Evolutionary conservation across 2,797 vertebrate genomes (phyloP).

Genomic region (Oryzias sinensis): DNA sequence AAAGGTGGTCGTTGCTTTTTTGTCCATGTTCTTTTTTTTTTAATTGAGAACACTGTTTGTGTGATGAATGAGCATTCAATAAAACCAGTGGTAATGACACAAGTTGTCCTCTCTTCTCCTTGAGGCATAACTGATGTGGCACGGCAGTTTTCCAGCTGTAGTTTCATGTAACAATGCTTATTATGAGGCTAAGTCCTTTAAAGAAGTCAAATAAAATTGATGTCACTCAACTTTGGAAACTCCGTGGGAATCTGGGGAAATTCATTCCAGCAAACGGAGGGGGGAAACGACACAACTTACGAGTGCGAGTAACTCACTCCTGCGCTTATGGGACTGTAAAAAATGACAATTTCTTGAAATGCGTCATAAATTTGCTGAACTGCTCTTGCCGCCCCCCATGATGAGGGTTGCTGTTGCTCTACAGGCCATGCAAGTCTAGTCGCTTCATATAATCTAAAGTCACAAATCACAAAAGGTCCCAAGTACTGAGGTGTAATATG

Average conservation of each 20-base stretch:
- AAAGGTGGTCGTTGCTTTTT: slow-evolving; percentile 41
- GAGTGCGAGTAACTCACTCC: slow-evolving; percentile 89
- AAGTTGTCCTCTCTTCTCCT: slow-evolving; percentile 75
- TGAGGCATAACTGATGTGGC: slow-evolving; percentile 71
- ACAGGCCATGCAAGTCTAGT: slow-evolving; percentile 82
- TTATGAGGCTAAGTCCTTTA: slow-evolving; percentile 74
- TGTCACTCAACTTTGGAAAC: slow-evolving; percentile 76
- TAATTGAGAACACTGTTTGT: slow-evolving; percentile 66
- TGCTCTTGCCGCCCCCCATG: slow-evolving; percentile 82
- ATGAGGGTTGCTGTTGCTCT: slow-evolving; percentile 86
- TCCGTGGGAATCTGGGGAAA: slow-evolving; percentile 77
- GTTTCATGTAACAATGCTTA: slow-evolving; percentile 76
- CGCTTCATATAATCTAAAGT: slow-evolving; percentile 91
- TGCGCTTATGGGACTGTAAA: slow-evolving; percentile 96
- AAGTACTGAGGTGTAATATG: slow-evolving; percentile 80
- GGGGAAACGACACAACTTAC: slow-evolving; percentile 84
- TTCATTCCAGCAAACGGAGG: slow-evolving; percentile 86
- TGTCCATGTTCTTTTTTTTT: slow-evolving; percentile 40
- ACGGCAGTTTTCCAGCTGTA: slow-evolving; percentile 52
- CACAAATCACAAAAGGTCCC: slow-evolving; percentile 87
- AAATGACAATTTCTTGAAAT: slow-evolving; percentile 93
- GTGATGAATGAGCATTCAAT: slow-evolving; percentile 70
- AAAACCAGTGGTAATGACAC: slow-evolving; percentile 67
- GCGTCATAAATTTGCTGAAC: slow-evolving; percentile 92
- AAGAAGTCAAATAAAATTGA: slow-evolving; percentile 82